These are phyloP conservation scores for Aleiodes alternator DNA, from an alignment of 2,888 invertebrate species.

Conservation along the genomic window DNA sequence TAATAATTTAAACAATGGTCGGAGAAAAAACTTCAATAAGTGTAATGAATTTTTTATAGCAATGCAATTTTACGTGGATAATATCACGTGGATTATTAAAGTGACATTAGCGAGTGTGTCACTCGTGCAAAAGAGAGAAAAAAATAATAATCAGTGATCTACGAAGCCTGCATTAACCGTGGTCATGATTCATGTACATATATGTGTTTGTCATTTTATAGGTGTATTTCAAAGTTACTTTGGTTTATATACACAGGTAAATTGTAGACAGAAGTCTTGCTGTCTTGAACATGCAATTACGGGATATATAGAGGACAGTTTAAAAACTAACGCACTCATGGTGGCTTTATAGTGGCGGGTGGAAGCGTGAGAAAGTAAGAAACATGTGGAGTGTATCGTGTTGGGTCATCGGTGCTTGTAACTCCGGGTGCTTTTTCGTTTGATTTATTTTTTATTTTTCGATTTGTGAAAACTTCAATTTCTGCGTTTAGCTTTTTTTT, in stretches of 20 bases:
- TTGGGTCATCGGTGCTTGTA: constrained; percentile 20
- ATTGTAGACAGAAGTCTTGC: constrained; percentile 23
- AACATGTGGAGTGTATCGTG: constrained; percentile 31
- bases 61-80: background rate
- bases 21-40: too few relatives aligned
- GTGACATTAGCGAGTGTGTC: constrained; percentile 20
- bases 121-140: background rate
- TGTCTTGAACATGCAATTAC: constrained; percentile 59
- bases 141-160: too few relatives aligned
- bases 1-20: too few relatives aligned
- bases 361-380: constrained; percentile 61
- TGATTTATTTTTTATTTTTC: background rate
- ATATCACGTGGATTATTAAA: constrained; percentile 1
- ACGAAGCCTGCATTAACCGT: background rate
- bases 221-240: background rate
- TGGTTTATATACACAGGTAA: constrained; percentile 25
- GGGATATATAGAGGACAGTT: constrained; percentile 55
- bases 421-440: background rate
- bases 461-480: too few relatives aligned
- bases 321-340: constrained; percentile 17
- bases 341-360: constrained; percentile 48
- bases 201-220: constrained; percentile 7
- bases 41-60: background rate
- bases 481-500: too few relatives aligned
- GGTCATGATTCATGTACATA: background rate